Percentiles rank a stretch among this genome's conserved stretches.
These are phyloP conservation scores for Drosophila bipectinata DNA, from an alignment of 1,140 invertebrate species.

Conservation along the genomic window DNA sequence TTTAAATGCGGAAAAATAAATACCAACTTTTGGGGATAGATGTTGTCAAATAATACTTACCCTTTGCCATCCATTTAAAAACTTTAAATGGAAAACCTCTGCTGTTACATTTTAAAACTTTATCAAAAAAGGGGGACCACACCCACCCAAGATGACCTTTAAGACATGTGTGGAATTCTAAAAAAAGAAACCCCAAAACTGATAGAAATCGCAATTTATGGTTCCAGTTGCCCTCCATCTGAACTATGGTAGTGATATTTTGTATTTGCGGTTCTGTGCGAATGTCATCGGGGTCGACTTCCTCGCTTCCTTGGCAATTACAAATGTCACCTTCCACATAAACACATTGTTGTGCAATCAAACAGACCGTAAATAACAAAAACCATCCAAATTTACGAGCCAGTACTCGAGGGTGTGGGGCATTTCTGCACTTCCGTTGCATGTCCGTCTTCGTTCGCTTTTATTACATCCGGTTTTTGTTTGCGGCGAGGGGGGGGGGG, in stretches of 20 bases:
- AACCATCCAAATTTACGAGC: constrained; percentile 49
- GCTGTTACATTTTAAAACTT: not conserved
- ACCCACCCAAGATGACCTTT: constrained; percentile 3
- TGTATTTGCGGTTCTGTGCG: constrained; percentile 15
- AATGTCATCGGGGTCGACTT: constrained; percentile 35
- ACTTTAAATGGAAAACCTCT: not conserved
- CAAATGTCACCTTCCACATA: constrained; percentile 60
- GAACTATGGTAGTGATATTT: not conserved
- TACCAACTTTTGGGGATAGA: too few species aligned
- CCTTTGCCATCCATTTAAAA: not conserved
- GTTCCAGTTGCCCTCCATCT: constrained; percentile 10
- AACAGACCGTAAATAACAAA: constrained; percentile 63
- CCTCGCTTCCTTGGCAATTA: constrained; percentile 49
- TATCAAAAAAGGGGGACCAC: not conserved
- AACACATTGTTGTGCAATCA: constrained; percentile 73
- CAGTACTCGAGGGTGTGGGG: constrained; percentile 6
- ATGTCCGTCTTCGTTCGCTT: constrained; percentile 57
- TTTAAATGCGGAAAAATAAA: not conserved
- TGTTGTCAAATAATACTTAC: too few species aligned
- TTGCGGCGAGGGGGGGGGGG: not conserved
- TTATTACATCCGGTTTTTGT: constrained; percentile 52
- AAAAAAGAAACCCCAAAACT: constrained; percentile 3
- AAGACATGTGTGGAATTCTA: not conserved
- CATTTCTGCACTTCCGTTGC: constrained; percentile 53
- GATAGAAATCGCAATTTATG: constrained; percentile 52